A percentile compares a stretch with the other conserved stretches of the same genome.
These are phyloP conservation scores for Goniozus legneri DNA, from an alignment of 1,140 invertebrate species.

Conservation along the genomic window DNA sequence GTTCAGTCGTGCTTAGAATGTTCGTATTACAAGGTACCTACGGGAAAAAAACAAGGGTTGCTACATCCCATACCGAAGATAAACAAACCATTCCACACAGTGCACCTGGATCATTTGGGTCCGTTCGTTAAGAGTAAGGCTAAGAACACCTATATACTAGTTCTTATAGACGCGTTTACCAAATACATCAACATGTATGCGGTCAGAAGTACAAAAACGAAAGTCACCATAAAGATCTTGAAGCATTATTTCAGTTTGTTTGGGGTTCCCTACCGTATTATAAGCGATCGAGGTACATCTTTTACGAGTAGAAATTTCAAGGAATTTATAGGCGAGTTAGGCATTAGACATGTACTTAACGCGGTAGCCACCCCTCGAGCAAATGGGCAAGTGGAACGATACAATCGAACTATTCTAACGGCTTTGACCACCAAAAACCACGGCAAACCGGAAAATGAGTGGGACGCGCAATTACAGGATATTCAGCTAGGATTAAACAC, in stretches of 20 bases:
- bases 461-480: background rate
- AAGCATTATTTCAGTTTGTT: constrained; percentile 15
- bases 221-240: constrained; percentile 14
- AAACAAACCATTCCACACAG: constrained; percentile 17
- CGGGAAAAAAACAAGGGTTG: constrained; percentile 26
- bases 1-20: constrained; percentile 24
- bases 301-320: constrained; percentile 31
- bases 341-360: constrained; percentile 32
- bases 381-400: constrained; percentile 21
- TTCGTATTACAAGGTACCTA: constrained; percentile 21
- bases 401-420: constrained; percentile 3
- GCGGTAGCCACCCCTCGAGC: constrained; percentile 32
- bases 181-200: constrained; percentile 23
- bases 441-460: background rate
- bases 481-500: background rate
- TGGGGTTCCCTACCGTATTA: constrained; percentile 24
- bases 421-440: background rate
- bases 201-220: constrained; percentile 24
- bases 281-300: constrained; percentile 31
- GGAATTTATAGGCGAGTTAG: constrained; percentile 19
- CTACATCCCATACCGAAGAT: constrained; percentile 28
- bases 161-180: constrained; percentile 28
- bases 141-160: constrained; percentile 18
- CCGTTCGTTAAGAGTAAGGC: constrained; percentile 24
- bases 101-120: constrained; percentile 30